phyloP scores from a whole-genome alignment of 2,888 invertebrate genomes.

The Hyles lineata region DNA sequence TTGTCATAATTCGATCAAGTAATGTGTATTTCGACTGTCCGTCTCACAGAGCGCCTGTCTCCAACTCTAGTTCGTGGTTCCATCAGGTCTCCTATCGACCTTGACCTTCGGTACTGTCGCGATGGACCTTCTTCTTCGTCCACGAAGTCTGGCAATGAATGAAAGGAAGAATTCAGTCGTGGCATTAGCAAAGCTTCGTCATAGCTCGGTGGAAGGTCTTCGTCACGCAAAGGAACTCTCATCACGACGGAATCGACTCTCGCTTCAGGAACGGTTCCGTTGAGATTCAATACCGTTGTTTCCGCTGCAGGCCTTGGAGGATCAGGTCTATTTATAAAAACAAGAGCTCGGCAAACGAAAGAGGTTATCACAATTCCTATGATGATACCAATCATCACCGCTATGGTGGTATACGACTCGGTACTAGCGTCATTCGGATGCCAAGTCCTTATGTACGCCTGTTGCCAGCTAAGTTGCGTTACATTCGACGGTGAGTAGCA shows the following conservation, averaged over 20 bases:
- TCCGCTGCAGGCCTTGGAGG: slow-evolving; percentile 64
- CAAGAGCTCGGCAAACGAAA: slow-evolving; percentile 82
- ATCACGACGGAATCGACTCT: slow-evolving; percentile 65
- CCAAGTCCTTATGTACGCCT: slow-evolving; percentile 88
- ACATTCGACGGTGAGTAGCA: slow-evolving; percentile 88
- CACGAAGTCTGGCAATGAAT: slow-evolving; percentile 81
- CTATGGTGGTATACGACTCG: slow-evolving; percentile 83
- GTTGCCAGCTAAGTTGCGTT: slow-evolving; percentile 88
- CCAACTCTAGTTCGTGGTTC: slow-evolving; percentile 64
- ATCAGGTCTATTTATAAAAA: slow-evolving; percentile 70
- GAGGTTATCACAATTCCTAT: slow-evolving; percentile 83
- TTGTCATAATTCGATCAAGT: slow-evolving; percentile 39
- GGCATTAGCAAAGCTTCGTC: slow-evolving; percentile 91
- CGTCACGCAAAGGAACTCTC: slow-evolving; percentile 65
- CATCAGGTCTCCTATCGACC: slow-evolving; percentile 78
- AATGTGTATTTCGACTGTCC: slow-evolving; percentile 67
- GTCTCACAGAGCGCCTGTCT: slow-evolving; percentile 74
- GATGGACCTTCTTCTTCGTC: slow-evolving; percentile 65
- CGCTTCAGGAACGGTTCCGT: slow-evolving; percentile 55
- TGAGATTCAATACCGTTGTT: slow-evolving; percentile 73
- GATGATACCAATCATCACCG: slow-evolving; percentile 81
- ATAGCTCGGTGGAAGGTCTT: slow-evolving; percentile 88
- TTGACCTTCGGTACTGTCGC: slow-evolving; percentile 67
- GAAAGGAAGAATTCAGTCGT: slow-evolving; percentile 86
- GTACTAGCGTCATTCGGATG: slow-evolving; percentile 66